A percentile compares a stretch with the other conserved stretches of the same genome.
phyloP scores from a whole-genome alignment of 1,140 invertebrate genomes.

The Aphis gossypii region DNA sequence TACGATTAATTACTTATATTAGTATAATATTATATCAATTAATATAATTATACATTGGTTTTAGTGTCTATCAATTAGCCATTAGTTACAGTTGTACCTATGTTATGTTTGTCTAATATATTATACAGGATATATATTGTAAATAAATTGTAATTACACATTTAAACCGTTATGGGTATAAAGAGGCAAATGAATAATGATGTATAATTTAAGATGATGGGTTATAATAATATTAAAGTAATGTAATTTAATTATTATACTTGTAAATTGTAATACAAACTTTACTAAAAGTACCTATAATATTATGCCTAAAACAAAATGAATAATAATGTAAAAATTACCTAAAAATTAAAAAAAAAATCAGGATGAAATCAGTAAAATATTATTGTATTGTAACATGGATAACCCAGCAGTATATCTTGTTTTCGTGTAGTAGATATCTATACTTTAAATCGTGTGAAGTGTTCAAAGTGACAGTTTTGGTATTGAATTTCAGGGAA shows the following conservation, averaged over 20 bases:
- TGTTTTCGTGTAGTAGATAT: neutral
- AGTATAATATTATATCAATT: neutral
- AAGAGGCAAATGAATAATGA: neutral
- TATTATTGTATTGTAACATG: neutral
- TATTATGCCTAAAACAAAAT: neutral
- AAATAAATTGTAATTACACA: neutral
- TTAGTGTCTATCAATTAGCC: neutral
- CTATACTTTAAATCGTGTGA: neutral
- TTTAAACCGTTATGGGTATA: neutral
- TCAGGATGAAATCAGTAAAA: neutral
- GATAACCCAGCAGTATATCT: neutral
- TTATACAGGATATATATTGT: too few relatives aligned
- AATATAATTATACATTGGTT: neutral
- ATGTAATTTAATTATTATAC: neutral
- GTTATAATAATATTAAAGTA: neutral
- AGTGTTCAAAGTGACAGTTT: constrained; percentile 41
- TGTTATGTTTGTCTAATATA: neutral
- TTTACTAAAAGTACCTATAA: neutral
- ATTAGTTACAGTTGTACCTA: neutral
- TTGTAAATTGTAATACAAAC: neutral
- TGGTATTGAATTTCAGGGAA: constrained; percentile 42
- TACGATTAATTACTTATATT: neutral
- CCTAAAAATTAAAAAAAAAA: neutral
- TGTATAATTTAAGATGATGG: neutral
- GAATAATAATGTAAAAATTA: neutral